Base-by-base conservation (phyloP, 2,888 invertebrate species). In the Polia nebulosa region DNA sequence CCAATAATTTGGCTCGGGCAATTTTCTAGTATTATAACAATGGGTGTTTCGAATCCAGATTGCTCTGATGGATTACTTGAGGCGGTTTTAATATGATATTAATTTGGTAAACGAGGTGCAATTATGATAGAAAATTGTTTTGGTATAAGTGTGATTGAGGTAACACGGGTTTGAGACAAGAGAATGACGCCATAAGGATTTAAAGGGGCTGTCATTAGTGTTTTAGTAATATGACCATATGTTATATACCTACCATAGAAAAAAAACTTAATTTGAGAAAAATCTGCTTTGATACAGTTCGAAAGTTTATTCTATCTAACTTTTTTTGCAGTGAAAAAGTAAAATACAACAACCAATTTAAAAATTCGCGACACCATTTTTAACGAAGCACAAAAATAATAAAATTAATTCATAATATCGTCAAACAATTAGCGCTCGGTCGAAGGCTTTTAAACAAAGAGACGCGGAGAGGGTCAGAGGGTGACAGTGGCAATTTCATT, bases 401-500 rank as follows among this genome's bases (percentile, higher is more conserved):
- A 86, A 86, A 90, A 92, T 91, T 90, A 91, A 92, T 91, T 91
- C 87, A 92, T 93, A 91, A 92, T 87, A 86, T 91, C 87, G 87
- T 90, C 87, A 90, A 90, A 88, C 92, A 95, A 94, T 94, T 91
- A 91, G 78, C 80, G 52, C 81, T 87, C 89, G 93, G 92, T 88
- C 88, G 89, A 87, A 83, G 75, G 88, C 89, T 84, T 87, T 87
- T 83, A 68, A 66, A 68, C 68, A 68, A 68, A 68, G 75, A 75
- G 90, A 91, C 45, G 22, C 0, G 93, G 93, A 94, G 95, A 94
- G 94, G 87, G 87, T 71, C 82, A 80, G 86, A 83, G 88, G 83
- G 87, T 88, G 87, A 88, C 87, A 89, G 90, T 92, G 93, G 90
- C 93, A 95, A 94, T 94, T 94, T 93, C 86, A 94, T 95, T 94